Evolutionary conservation across 1,140 invertebrate species (phyloP), one percentile per base, ranked within the genome.

Genomic region (Aphis craccivora): DNA sequence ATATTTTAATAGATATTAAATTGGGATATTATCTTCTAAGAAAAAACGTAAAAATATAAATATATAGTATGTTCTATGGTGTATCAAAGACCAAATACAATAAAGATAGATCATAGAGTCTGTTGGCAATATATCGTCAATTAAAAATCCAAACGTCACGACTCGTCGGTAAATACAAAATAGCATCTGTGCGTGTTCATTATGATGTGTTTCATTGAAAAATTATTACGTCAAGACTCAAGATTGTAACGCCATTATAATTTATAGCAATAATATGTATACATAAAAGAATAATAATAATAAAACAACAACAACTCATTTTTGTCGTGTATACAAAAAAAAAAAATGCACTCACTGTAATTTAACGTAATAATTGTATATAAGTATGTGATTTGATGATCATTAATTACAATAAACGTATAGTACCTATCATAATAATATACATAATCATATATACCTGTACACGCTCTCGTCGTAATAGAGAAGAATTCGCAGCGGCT

Each of bases 391-490:
- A 76, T 76, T 30, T 60, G 90, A 91, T 45, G 90, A 91, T 89
- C 55, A 43, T 91, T 91, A 91, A 91, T 91, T 89, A 89, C 51
- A 89, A 55, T 89, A 53, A 53, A 89, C 35, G 18, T 53, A 37
- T 55, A 53, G 18, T n/a, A 87, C 37, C 37, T 87, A 45, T 45
- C 43, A 35, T 51, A 88, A 60, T 30, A 60, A 20, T n/a, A n/a
- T 51, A 91, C 25, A 43, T 20, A n/a, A 43, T 53, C 25, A 94
- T 96, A 94, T 96, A 96, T 95, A 98, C 98, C 97, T 97, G 95
- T 97, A 97, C 90, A 99, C 97, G 95, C 98, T 99, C 94, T 97
- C 96, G 95, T 99, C 98, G 95, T 99, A 99, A 95, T 97, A 97
- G 94, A 99, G 96, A 94, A 98, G 96, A 94, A 99, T 99, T 94